Conservation (phyloP, 1,140 invertebrate species). For the Eupeodes corollae region DNA sequence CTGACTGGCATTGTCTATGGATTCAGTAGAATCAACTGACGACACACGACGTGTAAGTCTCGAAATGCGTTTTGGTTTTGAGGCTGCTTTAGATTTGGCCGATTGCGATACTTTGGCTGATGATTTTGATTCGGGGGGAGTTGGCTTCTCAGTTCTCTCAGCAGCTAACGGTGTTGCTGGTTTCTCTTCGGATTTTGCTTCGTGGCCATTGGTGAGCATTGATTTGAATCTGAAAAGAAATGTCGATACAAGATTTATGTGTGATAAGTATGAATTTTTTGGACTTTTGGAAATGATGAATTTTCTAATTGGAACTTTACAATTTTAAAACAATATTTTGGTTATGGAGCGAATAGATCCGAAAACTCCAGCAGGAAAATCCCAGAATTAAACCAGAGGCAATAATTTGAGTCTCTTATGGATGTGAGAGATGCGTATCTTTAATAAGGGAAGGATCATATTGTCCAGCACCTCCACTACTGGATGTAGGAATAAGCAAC, state of each 20-base stretch:
- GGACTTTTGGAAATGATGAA: too few relatives aligned
- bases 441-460: too few relatives aligned
- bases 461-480: too few relatives aligned
- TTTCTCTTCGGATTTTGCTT: not conserved
- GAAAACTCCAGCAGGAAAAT: too few relatives aligned
- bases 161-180: not conserved
- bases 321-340: too few relatives aligned
- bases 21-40: constrained; percentile 2
- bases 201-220: constrained; percentile 15
- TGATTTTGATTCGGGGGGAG: not conserved
- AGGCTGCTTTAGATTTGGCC: not conserved
- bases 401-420: too few relatives aligned
- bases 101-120: not conserved
- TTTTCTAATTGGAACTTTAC: too few relatives aligned
- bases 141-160: not conserved
- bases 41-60: constrained; percentile 9
- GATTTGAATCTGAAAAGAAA: constrained; percentile 26
- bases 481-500: too few relatives aligned
- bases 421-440: too few relatives aligned
- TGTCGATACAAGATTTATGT: not conserved
- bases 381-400: too few relatives aligned
- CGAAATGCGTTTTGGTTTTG: constrained; percentile 1
- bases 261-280: not conserved
- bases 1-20: not conserved
- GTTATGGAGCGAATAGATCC: too few relatives aligned